phyloP scores from a whole-genome alignment of 2,888 invertebrate genomes.

The Eupithecia inturbata region DNA sequence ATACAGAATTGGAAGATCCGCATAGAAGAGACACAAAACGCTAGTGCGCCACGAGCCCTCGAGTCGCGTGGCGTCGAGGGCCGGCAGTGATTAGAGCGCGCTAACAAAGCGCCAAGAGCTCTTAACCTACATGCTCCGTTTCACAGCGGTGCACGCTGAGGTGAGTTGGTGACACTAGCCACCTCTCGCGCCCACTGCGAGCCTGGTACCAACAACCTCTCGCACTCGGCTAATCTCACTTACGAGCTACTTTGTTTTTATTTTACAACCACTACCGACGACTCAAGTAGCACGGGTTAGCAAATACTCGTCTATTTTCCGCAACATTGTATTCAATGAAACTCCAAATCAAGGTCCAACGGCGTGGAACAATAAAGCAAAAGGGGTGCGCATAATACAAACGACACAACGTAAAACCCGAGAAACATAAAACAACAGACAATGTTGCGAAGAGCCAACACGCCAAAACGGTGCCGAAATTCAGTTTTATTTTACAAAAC shows the following conservation, averaged over 20 bases:
- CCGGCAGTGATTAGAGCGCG: conserved; percentile 82
- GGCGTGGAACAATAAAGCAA: conserved; percentile 60
- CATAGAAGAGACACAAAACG: conserved; percentile 77
- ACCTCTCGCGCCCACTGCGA: conserved; percentile 62
- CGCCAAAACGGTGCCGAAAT: conserved; percentile 61
- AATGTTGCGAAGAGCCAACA: conserved; percentile 62
- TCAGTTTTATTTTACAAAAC: conserved; percentile 71
- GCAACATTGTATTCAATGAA: conserved; percentile 46
- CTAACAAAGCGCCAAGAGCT: conserved; percentile 80
- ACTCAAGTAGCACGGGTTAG: not conserved
- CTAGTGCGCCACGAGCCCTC: conserved; percentile 76
- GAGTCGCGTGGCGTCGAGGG: conserved; percentile 74
- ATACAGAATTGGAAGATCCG: conserved; percentile 59
- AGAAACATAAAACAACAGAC: conserved; percentile 69
- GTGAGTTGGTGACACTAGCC: conserved; percentile 69
- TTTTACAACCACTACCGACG: no score
- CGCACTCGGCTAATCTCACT: conserved; percentile 66
- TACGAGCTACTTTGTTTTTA: conserved; percentile 40
- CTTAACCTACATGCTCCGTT: conserved; percentile 84
- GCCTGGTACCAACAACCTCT: conserved; percentile 62
- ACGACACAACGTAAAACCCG: conserved; percentile 64
- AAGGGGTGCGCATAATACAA: conserved; percentile 60
- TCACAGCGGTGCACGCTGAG: conserved; percentile 67
- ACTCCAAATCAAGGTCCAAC: conserved; percentile 59
- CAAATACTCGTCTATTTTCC: conserved; percentile 13